phyloP scores from a whole-genome alignment of 2,888 invertebrate genomes.

The Scotopteryx bipunctaria region DNA sequence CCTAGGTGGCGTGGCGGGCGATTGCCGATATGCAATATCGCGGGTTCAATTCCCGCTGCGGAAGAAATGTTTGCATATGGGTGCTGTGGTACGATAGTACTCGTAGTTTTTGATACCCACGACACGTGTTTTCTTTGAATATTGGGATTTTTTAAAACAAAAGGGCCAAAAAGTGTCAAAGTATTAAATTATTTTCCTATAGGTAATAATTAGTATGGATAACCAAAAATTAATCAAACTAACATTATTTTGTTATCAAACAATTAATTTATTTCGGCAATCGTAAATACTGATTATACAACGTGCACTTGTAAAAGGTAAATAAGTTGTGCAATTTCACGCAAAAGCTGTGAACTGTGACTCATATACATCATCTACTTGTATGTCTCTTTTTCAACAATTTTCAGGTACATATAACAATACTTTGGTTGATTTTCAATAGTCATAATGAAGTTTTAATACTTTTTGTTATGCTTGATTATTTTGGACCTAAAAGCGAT shows the following conservation, averaged over 20 bases:
- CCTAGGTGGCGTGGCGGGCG: too few relatives aligned
- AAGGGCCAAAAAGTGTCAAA: too few relatives aligned
- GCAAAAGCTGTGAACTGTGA: slow-evolving; percentile 37
- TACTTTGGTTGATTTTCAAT: slow-evolving; percentile 56
- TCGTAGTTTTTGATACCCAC: too few relatives aligned
- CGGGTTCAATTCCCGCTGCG: too few relatives aligned
- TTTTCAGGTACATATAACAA: slow-evolving; percentile 58
- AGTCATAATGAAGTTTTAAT: slow-evolving; percentile 29
- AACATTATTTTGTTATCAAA: slow-evolving; percentile 19
- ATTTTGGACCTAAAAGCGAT: slow-evolving; percentile 23
- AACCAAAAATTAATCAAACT: slow-evolving; percentile 4
- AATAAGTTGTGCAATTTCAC: slow-evolving; percentile 38
- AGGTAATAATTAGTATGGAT: too few relatives aligned
- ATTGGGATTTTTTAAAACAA: too few relatives aligned
- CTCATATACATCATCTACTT: slow-evolving; percentile 15
- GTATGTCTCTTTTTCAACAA: slow-evolving; percentile 26
- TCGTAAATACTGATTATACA: slow-evolving; percentile 24
- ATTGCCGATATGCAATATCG: too few relatives aligned
- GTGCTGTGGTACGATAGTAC: too few relatives aligned
- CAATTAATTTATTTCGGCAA: slow-evolving; percentile 35
- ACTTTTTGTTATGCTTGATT: slow-evolving; percentile 23
- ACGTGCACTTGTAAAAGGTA: slow-evolving; percentile 32
- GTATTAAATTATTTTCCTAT: too few relatives aligned
- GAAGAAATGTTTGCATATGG: too few relatives aligned
- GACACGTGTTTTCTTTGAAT: too few relatives aligned